A percentile compares a stretch with the other conserved stretches of the same genome.
These are phyloP conservation scores for Temnothorax curvispinosus DNA, from an alignment of 1,140 invertebrate species.

Conservation along the genomic window DNA sequence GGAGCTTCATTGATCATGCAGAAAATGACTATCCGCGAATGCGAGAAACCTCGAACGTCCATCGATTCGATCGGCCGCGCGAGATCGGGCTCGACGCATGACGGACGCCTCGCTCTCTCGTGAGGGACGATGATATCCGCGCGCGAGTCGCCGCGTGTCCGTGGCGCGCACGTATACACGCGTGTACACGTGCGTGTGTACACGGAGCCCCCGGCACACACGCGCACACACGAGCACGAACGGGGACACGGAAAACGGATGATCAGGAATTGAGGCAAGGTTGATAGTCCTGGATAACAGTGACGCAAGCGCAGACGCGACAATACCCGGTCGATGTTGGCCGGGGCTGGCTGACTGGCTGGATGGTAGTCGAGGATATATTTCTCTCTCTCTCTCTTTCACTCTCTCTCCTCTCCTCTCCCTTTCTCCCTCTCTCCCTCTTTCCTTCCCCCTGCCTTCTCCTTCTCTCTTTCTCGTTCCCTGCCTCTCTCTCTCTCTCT, in stretches of 20 bases:
- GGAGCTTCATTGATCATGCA: constrained; percentile 50
- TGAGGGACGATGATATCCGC: not conserved
- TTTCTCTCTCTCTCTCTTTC: constrained; percentile 21
- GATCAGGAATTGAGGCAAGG: constrained; percentile 82
- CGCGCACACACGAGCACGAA: not conserved
- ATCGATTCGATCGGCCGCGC: constrained; percentile 46
- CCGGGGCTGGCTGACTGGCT: constrained; percentile 82
- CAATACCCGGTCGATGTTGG: constrained; percentile 84
- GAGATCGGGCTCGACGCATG: constrained; percentile 29
- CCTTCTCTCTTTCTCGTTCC: not conserved
- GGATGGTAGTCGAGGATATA: constrained; percentile 70
- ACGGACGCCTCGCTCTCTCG: constrained; percentile 41
- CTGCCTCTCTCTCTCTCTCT: not conserved
- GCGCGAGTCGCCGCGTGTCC: constrained; percentile 36
- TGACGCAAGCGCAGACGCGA: constrained; percentile 80
- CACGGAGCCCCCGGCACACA: not conserved
- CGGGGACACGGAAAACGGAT: constrained; percentile 70
- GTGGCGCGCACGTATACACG: not conserved
- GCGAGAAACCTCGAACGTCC: constrained; percentile 39
- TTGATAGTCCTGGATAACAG: constrained; percentile 79
- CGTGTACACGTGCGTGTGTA: not conserved
- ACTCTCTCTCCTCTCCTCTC: not conserved
- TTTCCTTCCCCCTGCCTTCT: not conserved
- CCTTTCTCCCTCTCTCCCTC: not conserved
- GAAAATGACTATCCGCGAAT: constrained; percentile 47